Percentiles rank a stretch among this genome's conserved stretches.
These are phyloP conservation scores for Plumapathes pennacea DNA, from an alignment of 92 coral and sea anemone species.

Conservation along the genomic window DNA sequence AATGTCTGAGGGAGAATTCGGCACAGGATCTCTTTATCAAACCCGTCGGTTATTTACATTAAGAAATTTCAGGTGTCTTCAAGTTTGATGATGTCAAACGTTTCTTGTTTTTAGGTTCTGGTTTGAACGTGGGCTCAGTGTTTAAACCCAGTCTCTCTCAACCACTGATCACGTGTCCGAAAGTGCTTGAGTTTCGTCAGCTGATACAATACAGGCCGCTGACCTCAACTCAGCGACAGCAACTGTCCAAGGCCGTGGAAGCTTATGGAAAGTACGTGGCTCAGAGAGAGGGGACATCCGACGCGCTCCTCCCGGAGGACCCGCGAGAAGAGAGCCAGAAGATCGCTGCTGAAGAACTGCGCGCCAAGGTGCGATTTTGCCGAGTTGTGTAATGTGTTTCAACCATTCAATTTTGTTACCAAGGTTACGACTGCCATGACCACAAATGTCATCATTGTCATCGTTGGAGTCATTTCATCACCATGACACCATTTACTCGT, in stretches of 20 bases:
- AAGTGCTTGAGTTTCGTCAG: conserved; percentile 79
- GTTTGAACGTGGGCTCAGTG: conserved; percentile 73
- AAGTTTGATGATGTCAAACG: neutral
- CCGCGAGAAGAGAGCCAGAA: conserved; percentile 90
- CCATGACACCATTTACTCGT: too few species aligned
- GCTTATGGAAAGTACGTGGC: conserved; percentile 76
- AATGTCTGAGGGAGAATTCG: too few species aligned
- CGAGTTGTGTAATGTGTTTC: too few species aligned
- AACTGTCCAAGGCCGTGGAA: conserved; percentile 63
- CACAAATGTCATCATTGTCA: too few species aligned
- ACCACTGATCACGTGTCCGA: conserved; percentile 81
- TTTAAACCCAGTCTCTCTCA: conserved; percentile 29
- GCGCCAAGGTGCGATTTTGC: conserved; percentile 43
- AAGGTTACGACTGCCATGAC: too few species aligned
- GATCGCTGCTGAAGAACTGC: conserved; percentile 65
- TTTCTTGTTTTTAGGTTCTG: conserved; percentile 47
- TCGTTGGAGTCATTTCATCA: too few species aligned
- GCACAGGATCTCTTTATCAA: too few species aligned
- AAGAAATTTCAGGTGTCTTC: neutral
- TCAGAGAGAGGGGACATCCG: conserved; percentile 66
- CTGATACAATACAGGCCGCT: conserved; percentile 81
- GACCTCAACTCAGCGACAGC: conserved; percentile 71
- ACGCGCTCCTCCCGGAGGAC: conserved; percentile 74
- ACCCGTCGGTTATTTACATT: neutral
- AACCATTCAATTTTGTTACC: too few species aligned